Percentiles rank a stretch among this genome's conserved stretches.
Conservation (phyloP, 1,140 invertebrate genomes). For the Cephus cinctus region DNA sequence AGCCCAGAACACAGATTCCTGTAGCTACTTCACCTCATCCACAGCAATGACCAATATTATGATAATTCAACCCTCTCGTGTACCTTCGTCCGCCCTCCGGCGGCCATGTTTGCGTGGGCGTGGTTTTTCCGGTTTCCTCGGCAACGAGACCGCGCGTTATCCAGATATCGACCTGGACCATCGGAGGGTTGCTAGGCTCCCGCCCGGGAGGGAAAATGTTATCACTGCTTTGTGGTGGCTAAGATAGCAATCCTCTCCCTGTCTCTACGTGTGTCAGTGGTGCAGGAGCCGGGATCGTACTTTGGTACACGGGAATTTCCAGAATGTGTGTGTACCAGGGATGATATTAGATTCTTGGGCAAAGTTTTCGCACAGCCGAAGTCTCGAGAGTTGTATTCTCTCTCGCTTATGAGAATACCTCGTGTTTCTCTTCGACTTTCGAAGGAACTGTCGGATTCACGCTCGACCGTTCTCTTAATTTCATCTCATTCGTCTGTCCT, state of each 20-base stretch:
- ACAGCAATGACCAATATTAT: slow-evolving; percentile 54
- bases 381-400: too few species aligned
- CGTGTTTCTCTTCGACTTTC: neutral
- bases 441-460: too few species aligned
- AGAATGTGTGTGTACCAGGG: slow-evolving; percentile 50
- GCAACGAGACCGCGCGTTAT: slow-evolving; percentile 45
- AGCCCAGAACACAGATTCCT: slow-evolving; percentile 21
- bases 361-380: slow-evolving; percentile 52
- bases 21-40: slow-evolving; percentile 29
- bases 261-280: slow-evolving; percentile 7
- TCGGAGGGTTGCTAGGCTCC: slow-evolving; percentile 54
- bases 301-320: slow-evolving; percentile 35
- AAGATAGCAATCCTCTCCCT: slow-evolving; percentile 51
- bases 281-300: slow-evolving; percentile 14
- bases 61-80: slow-evolving; percentile 45
- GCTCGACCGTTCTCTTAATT: too few species aligned
- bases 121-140: slow-evolving; percentile 49
- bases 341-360: slow-evolving; percentile 56
- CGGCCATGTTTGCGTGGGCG: slow-evolving; percentile 51
- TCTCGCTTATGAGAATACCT: too few species aligned
- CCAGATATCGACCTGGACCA: slow-evolving; percentile 51
- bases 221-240: slow-evolving; percentile 58
- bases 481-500: too few species aligned
- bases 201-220: slow-evolving; percentile 57
- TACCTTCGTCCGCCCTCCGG: slow-evolving; percentile 1